Evolutionary conservation across 2,888 invertebrate genomes (phyloP), one percentile per base, ranked within the genome.

Genomic region (Drosophila antonietae): DNA sequence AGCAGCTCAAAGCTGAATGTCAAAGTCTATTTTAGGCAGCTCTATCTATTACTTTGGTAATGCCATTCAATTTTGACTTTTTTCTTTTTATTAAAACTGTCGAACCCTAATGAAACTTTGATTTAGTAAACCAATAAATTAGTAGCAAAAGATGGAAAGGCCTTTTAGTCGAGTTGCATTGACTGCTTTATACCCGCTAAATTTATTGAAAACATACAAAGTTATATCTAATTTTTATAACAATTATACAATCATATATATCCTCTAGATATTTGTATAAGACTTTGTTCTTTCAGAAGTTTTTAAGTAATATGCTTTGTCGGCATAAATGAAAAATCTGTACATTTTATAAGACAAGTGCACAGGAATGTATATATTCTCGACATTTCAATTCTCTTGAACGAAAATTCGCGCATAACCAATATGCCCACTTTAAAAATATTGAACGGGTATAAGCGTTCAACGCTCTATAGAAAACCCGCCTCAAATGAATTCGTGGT

Each of bases 401-500:
- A n/a, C n/a, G n/a, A n/a, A n/a, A n/a, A n/a, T n/a, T n/a, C n/a
- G n/a, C 28, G 0, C 3, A 28, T 6, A 28, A 20, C 44, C 2
- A 44, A 44, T 84, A 89, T 84, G 85, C 88, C 79, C 65, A 44
- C 59, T 28, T 15, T 9, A 1, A 2, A 28, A 28, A 28, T 6
- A 28, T n/a, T 28, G 31, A 49, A 10, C 28, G 10, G n/a, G 73
- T 67, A 68, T 71, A 76, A 76, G 64, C 74, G 55, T 67, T 66
- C 59, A 15, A 47, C 9, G 20, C 47, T 47, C 41, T 20, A 8
- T 33, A 53, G 56, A 64, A 67, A 69, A 68, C 53, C 65, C 62
- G 55, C 44, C 62, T 60, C 10, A 35, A 84, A 81, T 75, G 73
- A 82, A 73, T 70, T 75, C 63, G 61, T 72, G 81, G 88, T 77